Conservation (phyloP, 2,888 invertebrate species). For the Xestoiulus laeticollis region DNA sequence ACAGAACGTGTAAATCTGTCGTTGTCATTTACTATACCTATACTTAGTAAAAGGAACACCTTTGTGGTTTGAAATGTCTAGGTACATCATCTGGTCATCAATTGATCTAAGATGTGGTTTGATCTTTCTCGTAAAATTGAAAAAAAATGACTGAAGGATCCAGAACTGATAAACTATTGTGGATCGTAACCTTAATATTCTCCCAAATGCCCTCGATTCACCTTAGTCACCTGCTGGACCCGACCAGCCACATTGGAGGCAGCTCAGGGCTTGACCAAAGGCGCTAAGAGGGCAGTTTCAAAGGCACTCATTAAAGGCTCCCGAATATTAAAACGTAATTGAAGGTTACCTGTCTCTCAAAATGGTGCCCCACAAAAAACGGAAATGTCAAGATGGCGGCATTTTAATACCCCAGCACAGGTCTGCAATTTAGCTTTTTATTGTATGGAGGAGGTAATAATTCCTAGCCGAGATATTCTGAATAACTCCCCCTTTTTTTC, state of each 20-base stretch:
- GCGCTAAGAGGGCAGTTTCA: constrained; percentile 40
- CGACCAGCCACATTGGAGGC: background rate
- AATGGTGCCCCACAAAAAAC: constrained; percentile 24
- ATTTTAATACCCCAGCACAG: constrained; percentile 23
- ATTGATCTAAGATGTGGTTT: no score
- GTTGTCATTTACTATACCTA: no score
- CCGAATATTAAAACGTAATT: constrained; percentile 43
- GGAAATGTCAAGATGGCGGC: constrained; percentile 34
- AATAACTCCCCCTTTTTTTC: constrained; percentile 43
- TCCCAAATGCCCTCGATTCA: constrained; percentile 2
- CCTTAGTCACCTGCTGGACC: background rate
- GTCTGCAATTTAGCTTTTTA: constrained; percentile 39
- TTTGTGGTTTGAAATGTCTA: no score
- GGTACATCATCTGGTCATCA: no score
- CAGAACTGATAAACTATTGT: no score
- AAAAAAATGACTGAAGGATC: no score
- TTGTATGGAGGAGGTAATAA: constrained; percentile 41
- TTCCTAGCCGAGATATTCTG: constrained; percentile 31
- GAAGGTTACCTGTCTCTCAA: constrained; percentile 43
- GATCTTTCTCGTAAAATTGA: no score
- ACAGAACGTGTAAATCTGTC: no score
- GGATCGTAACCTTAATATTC: no score
- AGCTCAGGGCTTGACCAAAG: constrained; percentile 34
- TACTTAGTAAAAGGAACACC: no score
- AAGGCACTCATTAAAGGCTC: constrained; percentile 38